Evolutionary conservation across 2,888 invertebrate genomes (phyloP).

Genomic region (Macrosoma leucophasiata): DNA sequence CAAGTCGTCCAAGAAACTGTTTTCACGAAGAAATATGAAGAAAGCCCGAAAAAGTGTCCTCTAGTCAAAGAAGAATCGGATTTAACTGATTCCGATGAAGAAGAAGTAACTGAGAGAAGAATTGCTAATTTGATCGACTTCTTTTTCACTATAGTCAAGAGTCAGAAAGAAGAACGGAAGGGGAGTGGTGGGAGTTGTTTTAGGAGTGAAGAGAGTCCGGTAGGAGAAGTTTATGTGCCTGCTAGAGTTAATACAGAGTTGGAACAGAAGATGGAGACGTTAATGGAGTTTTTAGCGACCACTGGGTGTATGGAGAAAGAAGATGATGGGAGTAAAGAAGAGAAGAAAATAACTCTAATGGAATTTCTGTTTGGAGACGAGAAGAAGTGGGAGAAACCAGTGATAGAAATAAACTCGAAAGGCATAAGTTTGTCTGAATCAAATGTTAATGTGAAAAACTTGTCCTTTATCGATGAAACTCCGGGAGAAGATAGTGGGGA

Average conservation of each 20-base stretch:
- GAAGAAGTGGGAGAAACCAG: conserved; percentile 39
- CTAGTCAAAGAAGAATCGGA: conserved; percentile 65
- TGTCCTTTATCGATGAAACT: conserved; percentile 65
- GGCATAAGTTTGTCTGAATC: conserved; percentile 53
- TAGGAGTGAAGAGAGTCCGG: conserved; percentile 55
- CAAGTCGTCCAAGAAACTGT: conserved; percentile 69
- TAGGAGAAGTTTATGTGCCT: conserved; percentile 44
- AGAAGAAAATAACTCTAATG: conserved; percentile 67
- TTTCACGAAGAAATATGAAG: conserved; percentile 49
- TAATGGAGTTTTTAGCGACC: conserved; percentile 64
- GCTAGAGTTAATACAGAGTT: conserved; percentile 55
- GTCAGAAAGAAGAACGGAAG: conserved; percentile 61
- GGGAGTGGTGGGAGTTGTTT: conserved; percentile 63
- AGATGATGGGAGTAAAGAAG: conserved; percentile 37
- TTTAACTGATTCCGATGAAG: conserved; percentile 53
- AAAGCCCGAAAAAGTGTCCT: conserved; percentile 53
- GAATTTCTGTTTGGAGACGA: conserved; percentile 66
- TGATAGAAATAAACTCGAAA: conserved; percentile 45
- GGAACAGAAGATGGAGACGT: conserved; percentile 68
- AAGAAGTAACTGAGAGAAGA: conserved; percentile 55
- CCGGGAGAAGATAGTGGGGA: conserved; percentile 59
- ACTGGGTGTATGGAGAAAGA: conserved; percentile 60
- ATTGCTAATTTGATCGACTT: conserved; percentile 68
- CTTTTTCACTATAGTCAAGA: conserved; percentile 69
- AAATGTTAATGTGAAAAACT: conserved; percentile 52